Conservation (phyloP, 2,888 invertebrate species). For the Drosophila subsilvestris region DNA sequence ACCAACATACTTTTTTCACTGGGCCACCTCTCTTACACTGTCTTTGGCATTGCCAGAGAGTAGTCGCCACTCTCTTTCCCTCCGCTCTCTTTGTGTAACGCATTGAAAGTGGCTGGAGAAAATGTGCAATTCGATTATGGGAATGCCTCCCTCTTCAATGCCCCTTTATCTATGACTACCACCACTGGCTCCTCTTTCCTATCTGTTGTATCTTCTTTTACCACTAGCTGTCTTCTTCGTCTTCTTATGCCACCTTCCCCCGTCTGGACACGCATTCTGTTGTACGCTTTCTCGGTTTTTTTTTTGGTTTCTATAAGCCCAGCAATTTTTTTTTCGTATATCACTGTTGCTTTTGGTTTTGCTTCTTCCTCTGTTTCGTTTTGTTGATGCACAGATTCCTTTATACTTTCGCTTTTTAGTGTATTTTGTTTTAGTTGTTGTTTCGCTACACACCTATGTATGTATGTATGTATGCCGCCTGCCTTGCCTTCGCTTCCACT, state of each 20-base stretch:
- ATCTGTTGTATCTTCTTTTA: constrained; percentile 3
- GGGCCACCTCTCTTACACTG: background rate
- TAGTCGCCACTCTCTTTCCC: too few species aligned
- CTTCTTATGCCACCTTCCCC: background rate
- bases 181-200: background rate
- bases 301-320: constrained; percentile 62
- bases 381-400: constrained; percentile 63
- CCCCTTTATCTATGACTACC: background rate
- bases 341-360: constrained; percentile 44
- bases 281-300: constrained; percentile 73
- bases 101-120: too few species aligned
- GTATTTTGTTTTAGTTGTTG: background rate
- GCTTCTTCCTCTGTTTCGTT: constrained; percentile 17
- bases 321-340: constrained; percentile 50
- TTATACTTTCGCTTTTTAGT: constrained; percentile 73
- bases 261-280: constrained; percentile 24
- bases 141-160: background rate
- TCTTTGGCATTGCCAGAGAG: background rate
- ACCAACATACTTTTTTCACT: constrained; percentile 61
- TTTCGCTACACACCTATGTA: background rate
- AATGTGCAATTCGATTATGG: background rate
- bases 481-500: constrained; percentile 20
- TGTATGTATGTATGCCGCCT: background rate
- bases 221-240: background rate
- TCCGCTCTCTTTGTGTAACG: background rate